Evolutionary conservation across 1,140 invertebrate species (phyloP), one percentile per base, ranked within the genome.

Genomic region (Steinernema feltiae): DNA sequence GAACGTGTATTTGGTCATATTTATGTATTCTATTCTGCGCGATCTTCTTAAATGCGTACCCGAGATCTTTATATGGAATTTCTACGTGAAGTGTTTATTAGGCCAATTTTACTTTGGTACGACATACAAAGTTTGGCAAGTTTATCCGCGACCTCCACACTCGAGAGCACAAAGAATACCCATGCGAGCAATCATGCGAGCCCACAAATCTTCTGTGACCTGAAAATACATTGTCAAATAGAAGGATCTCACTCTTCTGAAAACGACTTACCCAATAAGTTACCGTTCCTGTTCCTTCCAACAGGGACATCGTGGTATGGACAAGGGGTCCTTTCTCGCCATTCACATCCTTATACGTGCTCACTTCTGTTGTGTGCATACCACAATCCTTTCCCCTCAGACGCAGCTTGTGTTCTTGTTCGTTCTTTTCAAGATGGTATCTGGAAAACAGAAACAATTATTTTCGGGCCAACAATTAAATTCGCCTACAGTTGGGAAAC

Each of bases 191-290:
- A 63, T 21, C 53, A 63, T 63, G 7, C 53, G 53, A 7, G 53
- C 53, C 53, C 53, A 63, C 7, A 17, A 3, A 27, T 63, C 53
- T n/a, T 63, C 53, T 15, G 53, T 63, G 3, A 63, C 53, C 53
- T 63, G 53, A 7, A 63, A n/a, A 46, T 46, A 46, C 41, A 46
- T 12, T 46, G 41, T n/a, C n/a, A n/a, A 46, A 12, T 46, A 46
- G 41, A 46, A 46, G 7, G 7, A 7, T 46, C 7, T 46, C 7
- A 7, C 24, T 7, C 24, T n/a, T 63, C 24, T 63, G 53, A 46
- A n/a, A 7, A 46, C n/a, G n/a, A n/a, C n/a, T n/a, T 63, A 63
- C 53, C 53, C 53, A 63, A 21, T 63, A 63, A 27, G 53, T 63
- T 12, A 27, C 53, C 7, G 12, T 63, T n/a, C 53, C 53, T 7